These are phyloP conservation scores for Sanderia malayensis DNA, from an alignment of 30 jellyfish, hydroid and myxozoan species.

Conservation along the genomic window DNA sequence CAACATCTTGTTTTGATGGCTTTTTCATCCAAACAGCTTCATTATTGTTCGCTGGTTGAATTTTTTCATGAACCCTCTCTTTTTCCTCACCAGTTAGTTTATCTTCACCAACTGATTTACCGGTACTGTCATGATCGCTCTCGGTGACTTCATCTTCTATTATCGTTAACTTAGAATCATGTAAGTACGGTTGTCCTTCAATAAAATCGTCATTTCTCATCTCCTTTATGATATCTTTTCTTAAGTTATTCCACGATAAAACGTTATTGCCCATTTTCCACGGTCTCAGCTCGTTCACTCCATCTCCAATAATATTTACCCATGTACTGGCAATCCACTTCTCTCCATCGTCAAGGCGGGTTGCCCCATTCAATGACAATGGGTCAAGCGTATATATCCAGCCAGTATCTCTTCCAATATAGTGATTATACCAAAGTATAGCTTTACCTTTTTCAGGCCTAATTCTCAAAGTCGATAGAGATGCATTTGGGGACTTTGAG, in stretches of 20 bases:
- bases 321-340: slow-evolving; percentile 90
- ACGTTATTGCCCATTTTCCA: slow-evolving; percentile 92
- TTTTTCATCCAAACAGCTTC: too few relatives aligned
- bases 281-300: slow-evolving; percentile 80
- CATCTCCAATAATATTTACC: slow-evolving; percentile 89
- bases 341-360: slow-evolving; percentile 43
- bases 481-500: slow-evolving; percentile 53
- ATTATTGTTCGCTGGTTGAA: too few relatives aligned
- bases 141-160: slow-evolving; percentile 26
- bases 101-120: slow-evolving; percentile 6
- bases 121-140: background rate
- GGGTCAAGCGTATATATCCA: slow-evolving; percentile 84
- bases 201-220: slow-evolving; percentile 84
- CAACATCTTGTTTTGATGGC: too few relatives aligned
- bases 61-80: too few relatives aligned
- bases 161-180: slow-evolving; percentile 33
- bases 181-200: slow-evolving; percentile 77
- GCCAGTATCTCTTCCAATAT: slow-evolving; percentile 76
- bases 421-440: slow-evolving; percentile 89
- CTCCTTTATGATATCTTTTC: slow-evolving; percentile 38
- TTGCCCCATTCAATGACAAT: slow-evolving; percentile 48
- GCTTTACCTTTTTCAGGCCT: slow-evolving; percentile 97
- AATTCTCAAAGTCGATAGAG: slow-evolving; percentile 50
- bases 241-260: slow-evolving; percentile 47
- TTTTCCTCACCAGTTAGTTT: background rate